Percentiles rank a stretch among this genome's conserved stretches.
phyloP scores from a whole-genome alignment of 2,113 vertebrate genomes.

The Equus quagga region DNA sequence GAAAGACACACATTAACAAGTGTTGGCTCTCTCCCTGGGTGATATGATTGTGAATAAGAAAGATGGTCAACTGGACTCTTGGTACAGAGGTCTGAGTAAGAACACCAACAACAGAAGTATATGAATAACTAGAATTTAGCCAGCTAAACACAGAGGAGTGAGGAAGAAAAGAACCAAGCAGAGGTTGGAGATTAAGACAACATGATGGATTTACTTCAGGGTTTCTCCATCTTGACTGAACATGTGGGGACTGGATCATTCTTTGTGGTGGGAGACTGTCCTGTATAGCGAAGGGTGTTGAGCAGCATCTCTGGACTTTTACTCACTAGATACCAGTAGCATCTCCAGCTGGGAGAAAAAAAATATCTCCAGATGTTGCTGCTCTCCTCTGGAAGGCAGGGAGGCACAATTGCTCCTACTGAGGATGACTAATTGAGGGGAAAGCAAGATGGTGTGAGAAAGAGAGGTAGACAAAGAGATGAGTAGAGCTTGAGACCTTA shows the following conservation, averaged over 20 bases:
- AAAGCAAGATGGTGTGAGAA: neutral
- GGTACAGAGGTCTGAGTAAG: neutral
- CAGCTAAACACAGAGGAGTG: too few relatives aligned
- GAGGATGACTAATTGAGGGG: too few relatives aligned
- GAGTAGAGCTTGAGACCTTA: neutral
- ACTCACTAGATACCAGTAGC: neutral
- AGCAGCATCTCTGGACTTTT: rapidly evolving
- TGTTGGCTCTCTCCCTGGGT: rapidly evolving
- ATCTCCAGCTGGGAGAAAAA: too few relatives aligned
- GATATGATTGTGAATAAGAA: neutral
- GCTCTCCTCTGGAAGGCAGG: rapidly evolving
- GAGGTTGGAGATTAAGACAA: neutral
- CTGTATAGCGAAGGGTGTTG: rapidly evolving
- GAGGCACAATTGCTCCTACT: rapidly evolving
- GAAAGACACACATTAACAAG: rapidly evolving
- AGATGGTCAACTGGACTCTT: rapidly evolving
- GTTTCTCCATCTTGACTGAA: neutral
- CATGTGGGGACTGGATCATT: neutral
- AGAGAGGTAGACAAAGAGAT: rapidly evolving
- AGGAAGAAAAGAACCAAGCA: rapidly evolving
- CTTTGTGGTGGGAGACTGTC: rapidly evolving
- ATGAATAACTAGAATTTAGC: neutral
- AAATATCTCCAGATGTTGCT: neutral
- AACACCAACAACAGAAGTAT: rapidly evolving
- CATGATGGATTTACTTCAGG: rapidly evolving